Percentiles rank a stretch among this genome's conserved stretches.
Conservation (phyloP, 2,888 invertebrate species). For the Nomada lathburiana region DNA sequence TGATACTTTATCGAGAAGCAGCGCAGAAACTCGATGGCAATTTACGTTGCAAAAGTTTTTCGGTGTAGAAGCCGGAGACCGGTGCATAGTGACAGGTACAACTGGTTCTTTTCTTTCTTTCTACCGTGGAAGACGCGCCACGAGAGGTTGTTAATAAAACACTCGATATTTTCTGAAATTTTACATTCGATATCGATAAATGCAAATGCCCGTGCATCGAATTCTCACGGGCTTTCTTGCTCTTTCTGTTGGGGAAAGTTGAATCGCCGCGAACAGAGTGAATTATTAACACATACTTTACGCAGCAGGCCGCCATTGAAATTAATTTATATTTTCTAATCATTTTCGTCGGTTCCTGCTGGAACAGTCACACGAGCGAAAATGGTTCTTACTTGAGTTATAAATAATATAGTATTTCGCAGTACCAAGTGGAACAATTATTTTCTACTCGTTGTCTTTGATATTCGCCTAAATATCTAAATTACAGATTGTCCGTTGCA, state of each 20-base stretch:
- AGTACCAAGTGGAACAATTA: too few relatives aligned
- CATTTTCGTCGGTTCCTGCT: neutral
- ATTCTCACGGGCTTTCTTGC: constrained; percentile 22
- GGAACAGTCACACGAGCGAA: too few relatives aligned
- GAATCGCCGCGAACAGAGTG: neutral
- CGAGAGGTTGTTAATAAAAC: constrained; percentile 47
- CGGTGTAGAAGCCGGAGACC: neutral
- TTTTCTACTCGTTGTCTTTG: too few relatives aligned
- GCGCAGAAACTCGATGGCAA: constrained; percentile 40
- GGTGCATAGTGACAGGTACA: constrained; percentile 40
- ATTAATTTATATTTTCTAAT: neutral
- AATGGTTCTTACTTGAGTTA: neutral
- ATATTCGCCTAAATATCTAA: too few relatives aligned
- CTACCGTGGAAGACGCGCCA: neutral
- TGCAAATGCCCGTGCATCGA: constrained; percentile 36
- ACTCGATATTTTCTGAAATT: constrained; percentile 37
- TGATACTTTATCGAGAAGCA: constrained; percentile 53
- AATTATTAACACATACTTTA: neutral
- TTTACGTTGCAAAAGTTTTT: constrained; percentile 49
- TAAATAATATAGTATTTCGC: neutral
- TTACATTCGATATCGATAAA: constrained; percentile 49
- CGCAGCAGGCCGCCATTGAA: neutral
- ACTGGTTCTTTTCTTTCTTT: constrained; percentile 25
- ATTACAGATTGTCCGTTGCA: too few relatives aligned
- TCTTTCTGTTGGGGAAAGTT: neutral